A percentile compares a stretch with the other conserved stretches of the same genome.
Evolutionary conservation across 2,797 vertebrate genomes (phyloP).

Genomic region (Clarias pachynema): DNA sequence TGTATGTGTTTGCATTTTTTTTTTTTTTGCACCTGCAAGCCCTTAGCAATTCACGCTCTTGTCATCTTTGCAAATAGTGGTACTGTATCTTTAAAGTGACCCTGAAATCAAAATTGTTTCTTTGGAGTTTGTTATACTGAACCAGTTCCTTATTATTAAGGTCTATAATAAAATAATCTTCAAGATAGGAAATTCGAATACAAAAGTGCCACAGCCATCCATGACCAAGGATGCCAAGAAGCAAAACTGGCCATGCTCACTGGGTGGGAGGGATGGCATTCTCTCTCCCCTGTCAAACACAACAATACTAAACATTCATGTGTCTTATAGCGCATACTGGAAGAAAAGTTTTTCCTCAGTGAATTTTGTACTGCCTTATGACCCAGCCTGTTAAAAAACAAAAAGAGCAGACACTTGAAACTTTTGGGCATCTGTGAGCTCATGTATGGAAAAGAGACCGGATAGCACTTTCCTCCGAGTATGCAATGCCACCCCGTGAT

Average conservation of each 20-base stretch:
- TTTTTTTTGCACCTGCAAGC: neutral
- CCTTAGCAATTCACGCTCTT: neutral
- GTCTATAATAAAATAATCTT: neutral
- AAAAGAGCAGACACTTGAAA: too few species aligned
- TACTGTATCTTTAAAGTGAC: constrained; percentile 2
- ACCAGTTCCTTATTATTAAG: neutral
- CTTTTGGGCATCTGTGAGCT: neutral
- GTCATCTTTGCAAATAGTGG: neutral
- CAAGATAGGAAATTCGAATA: neutral
- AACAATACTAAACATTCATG: neutral
- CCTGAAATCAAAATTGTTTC: neutral
- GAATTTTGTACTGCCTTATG: too few species aligned
- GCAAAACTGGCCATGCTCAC: neutral
- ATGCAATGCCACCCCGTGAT: neutral
- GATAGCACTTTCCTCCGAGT: neutral
- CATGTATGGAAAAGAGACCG: neutral
- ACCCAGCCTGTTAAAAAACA: too few species aligned
- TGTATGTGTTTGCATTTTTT: neutral
- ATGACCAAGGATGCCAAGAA: neutral
- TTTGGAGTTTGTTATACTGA: neutral
- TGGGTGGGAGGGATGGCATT: neutral
- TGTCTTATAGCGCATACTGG: too few species aligned
- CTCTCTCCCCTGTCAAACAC: neutral
- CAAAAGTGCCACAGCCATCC: neutral
- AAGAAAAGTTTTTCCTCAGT: too few species aligned